A percentile compares a stretch with the other conserved stretches of the same genome.
These are phyloP conservation scores for Sebastes jordani DNA, from an alignment of 2,797 vertebrate genomes.

Conservation along the genomic window DNA sequence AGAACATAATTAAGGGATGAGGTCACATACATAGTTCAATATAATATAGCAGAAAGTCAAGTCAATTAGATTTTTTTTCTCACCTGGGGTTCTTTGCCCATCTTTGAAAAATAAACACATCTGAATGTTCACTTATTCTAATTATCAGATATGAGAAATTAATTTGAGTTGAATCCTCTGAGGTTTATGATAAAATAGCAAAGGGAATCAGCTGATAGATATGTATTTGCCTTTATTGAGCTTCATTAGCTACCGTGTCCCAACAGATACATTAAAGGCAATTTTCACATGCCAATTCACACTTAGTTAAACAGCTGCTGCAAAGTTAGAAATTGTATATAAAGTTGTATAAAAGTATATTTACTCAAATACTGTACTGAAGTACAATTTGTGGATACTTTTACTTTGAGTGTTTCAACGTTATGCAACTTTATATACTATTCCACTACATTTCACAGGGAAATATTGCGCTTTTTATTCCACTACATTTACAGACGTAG, in stretches of 20 bases:
- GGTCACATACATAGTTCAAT: slow-evolving; percentile 39
- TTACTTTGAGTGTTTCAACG: neutral
- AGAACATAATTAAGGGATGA: slow-evolving; percentile 47
- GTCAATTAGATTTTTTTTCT: slow-evolving; percentile 25
- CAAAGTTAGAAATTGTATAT: neutral
- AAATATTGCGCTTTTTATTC: neutral
- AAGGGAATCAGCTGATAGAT: neutral
- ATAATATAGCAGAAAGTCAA: slow-evolving; percentile 24
- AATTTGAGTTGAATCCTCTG: slow-evolving; percentile 33
- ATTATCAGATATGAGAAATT: slow-evolving; percentile 25
- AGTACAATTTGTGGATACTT: neutral
- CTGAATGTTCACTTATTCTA: slow-evolving; percentile 2
- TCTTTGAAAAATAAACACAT: slow-evolving; percentile 24
- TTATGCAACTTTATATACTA: neutral
- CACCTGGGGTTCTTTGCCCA: neutral
- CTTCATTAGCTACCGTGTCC: slow-evolving; percentile 25
- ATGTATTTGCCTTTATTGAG: slow-evolving; percentile 12
- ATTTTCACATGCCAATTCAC: neutral
- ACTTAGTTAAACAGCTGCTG: neutral
- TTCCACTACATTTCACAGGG: neutral
- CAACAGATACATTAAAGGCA: slow-evolving; percentile 1
- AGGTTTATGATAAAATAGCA: neutral
- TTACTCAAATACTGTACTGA: neutral
- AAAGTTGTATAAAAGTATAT: neutral
- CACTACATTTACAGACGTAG: neutral